phyloP scores from a whole-genome alignment of 2,113 vertebrate genomes.

The Poeciliopsis occidentalis region DNA sequence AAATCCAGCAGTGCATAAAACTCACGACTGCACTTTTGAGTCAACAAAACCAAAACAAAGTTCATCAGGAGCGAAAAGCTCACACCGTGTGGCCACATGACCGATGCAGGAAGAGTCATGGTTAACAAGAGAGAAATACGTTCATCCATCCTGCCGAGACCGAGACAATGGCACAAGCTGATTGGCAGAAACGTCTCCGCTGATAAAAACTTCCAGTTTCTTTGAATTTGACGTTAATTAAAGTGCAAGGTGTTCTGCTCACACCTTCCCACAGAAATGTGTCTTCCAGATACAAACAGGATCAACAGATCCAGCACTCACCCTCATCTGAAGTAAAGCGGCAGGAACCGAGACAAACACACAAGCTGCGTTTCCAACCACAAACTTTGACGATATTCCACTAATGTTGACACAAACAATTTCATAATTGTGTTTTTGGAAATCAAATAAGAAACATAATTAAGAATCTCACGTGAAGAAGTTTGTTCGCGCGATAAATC shows the following conservation, averaged over 20 bases:
- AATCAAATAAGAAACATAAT: too few species aligned
- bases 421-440: too few species aligned
- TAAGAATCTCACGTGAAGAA: too few species aligned
- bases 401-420: too few species aligned
- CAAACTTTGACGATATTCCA: too few species aligned
- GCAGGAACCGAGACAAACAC: conserved; percentile 15
- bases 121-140: conserved; percentile 28
- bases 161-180: conserved; percentile 71
- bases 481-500: too few species aligned
- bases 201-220: conserved; percentile 2
- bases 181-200: conserved; percentile 69
- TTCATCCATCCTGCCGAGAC: conserved; percentile 38
- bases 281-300: conserved; percentile 15
- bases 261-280: conserved; percentile 34
- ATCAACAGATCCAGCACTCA: conserved; percentile 38
- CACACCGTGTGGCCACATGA: conserved; percentile 25
- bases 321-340: conserved; percentile 35
- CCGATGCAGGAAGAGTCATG: conserved; percentile 13
- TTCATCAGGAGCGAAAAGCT: conserved; percentile 30
- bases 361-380: not conserved
- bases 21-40: conserved; percentile 43
- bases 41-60: conserved; percentile 21
- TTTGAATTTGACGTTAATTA: conserved; percentile 16
- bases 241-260: conserved; percentile 61
- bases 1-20: conserved; percentile 18